Evolutionary conservation across 2,113 vertebrate genomes (phyloP).

Genomic region (Eulemur macaco): DNA sequence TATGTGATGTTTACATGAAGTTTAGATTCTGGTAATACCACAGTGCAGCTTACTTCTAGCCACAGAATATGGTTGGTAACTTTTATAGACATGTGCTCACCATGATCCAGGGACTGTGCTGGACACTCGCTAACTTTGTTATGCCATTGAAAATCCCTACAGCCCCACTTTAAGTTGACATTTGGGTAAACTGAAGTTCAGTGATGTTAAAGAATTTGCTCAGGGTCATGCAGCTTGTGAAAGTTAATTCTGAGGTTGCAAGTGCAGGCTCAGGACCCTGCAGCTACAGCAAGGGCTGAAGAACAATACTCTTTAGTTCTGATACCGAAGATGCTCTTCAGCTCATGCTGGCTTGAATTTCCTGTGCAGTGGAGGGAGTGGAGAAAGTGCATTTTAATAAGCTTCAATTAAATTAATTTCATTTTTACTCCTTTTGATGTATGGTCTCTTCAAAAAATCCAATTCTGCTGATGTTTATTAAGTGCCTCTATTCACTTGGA

Average conservation of each 20-base stretch:
- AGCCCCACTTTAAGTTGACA: neutral
- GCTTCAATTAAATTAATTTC: constrained; percentile 78
- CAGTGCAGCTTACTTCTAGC: neutral
- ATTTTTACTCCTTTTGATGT: constrained; percentile 75
- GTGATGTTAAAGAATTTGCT: neutral
- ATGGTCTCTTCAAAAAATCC: constrained; percentile 75
- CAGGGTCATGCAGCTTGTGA: neutral
- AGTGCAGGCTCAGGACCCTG: neutral
- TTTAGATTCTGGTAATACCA: neutral
- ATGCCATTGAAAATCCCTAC: neutral
- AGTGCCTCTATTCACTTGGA: constrained; percentile 71
- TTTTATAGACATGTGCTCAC: neutral
- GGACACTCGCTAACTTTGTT: neutral
- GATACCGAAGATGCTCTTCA: constrained; percentile 45
- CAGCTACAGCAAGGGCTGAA: neutral
- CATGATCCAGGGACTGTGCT: neutral
- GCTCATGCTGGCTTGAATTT: constrained; percentile 57
- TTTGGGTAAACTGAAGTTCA: neutral
- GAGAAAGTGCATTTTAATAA: constrained; percentile 72
- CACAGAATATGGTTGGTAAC: neutral
- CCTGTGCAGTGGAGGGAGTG: constrained; percentile 4
- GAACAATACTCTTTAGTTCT: constrained; percentile 31
- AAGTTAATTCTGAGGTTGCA: neutral
- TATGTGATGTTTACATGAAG: neutral
- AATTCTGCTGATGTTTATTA: constrained; percentile 74